Evolutionary conservation across 1,140 invertebrate species (phyloP), one percentile per base, ranked within the genome.

Genomic region (Acromyrmex echinatior): DNA sequence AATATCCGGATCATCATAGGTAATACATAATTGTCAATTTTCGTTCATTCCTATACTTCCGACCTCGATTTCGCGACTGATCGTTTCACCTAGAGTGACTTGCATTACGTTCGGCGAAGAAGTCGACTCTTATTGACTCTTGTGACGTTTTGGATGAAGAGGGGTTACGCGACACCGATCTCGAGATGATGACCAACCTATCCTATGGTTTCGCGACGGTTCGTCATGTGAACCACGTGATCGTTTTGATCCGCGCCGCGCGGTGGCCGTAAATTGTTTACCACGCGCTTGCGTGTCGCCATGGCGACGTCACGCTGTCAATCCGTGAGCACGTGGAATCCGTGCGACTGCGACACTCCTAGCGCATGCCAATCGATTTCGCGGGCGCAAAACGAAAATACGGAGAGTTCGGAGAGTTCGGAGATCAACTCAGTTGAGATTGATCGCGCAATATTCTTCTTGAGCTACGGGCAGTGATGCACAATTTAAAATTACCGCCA

Each of bases 231-330:
- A 6, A 4, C n/a, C 65, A 81, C 66, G 66, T 71, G 79, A 81
- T 45, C 68, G 14, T 21, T 7, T 7, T 58, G 56, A n/a, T 21
- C 56, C 56, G n/a, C 25, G 60, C 7, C 39, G 14, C 49, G n/a
- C 21, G 1, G n/a, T 18, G 31, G 18, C 51, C 53, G 78, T 39
- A 21, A 70, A 81, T 71, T 81, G 79, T 81, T 81, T 81, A 71
- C 62, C 31, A 12, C 5, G 35, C 65, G 49, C 31, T 12, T 31
- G 25, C 51, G 14, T 25, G 79, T 81, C 66, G 79, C 35, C 51
- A 81, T 81, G 65, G 79, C 60, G 51, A 81, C 35, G 12, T n/a
- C 16, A 21, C 21, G 35, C 25, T 45, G 66, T 81, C 78, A 71
- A 35, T 7, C 16, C 31, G 45, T 28, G 49, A 66, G 16, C 77